These are phyloP conservation scores for Meteorus sp. DNA, from an alignment of 1,140 invertebrate genomes.

Conservation along the genomic window DNA sequence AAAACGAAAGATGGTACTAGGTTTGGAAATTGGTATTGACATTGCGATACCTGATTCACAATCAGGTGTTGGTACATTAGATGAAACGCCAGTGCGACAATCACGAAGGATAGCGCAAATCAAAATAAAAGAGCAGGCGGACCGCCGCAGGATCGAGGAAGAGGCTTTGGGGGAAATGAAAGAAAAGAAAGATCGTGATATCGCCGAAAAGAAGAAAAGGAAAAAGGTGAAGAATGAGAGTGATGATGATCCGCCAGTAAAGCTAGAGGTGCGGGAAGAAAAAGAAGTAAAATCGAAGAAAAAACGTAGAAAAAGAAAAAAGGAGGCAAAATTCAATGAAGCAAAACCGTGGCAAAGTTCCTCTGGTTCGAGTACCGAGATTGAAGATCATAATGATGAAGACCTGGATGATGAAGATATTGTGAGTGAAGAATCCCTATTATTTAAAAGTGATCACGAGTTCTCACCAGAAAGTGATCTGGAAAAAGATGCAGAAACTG, in stretches of 20 bases:
- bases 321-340: slow-evolving; percentile 62
- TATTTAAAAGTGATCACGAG: slow-evolving; percentile 86
- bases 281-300: slow-evolving; percentile 59
- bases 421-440: slow-evolving; percentile 65
- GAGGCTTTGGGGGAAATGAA: slow-evolving; percentile 66
- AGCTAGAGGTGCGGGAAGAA: slow-evolving; percentile 39
- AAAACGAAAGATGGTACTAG: slow-evolving; percentile 58
- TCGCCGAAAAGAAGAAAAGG: slow-evolving; percentile 46
- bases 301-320: slow-evolving; percentile 62
- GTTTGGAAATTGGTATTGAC: slow-evolving; percentile 60
- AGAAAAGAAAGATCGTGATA: slow-evolving; percentile 58
- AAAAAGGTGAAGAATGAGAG: slow-evolving; percentile 51
- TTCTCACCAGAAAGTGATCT: slow-evolving; percentile 81
- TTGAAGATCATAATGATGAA: slow-evolving; percentile 65
- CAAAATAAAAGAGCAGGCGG: slow-evolving; percentile 81
- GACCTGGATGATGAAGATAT: slow-evolving; percentile 68
- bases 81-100: slow-evolving; percentile 67
- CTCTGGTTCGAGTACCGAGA: slow-evolving; percentile 66
- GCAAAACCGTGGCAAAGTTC: slow-evolving; percentile 70
- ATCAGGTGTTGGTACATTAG: slow-evolving; percentile 12
- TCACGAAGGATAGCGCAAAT: slow-evolving; percentile 81
- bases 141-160: slow-evolving; percentile 72
- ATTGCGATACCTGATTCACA: slow-evolving; percentile 35
- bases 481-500: slow-evolving; percentile 61
- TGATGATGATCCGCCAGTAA: slow-evolving; percentile 46